phyloP scores from a whole-genome alignment of 2,888 invertebrate species.

The Orchesellides sinensis region DNA sequence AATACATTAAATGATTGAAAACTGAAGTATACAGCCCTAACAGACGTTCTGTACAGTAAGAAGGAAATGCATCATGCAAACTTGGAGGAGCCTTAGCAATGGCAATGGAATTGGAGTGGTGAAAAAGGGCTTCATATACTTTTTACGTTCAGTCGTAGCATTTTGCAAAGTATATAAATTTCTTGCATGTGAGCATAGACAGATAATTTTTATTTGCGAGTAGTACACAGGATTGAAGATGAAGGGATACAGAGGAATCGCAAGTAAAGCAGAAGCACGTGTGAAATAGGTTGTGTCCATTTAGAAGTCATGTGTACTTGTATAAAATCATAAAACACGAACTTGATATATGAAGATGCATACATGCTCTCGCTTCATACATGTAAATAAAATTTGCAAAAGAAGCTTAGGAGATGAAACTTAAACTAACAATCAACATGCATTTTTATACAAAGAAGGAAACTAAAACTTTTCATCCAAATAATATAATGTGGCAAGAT shows the following conservation, averaged over 20 bases:
- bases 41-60: conserved; percentile 32
- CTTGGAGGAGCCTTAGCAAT: conserved; percentile 11
- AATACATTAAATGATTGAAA: conserved; percentile 16
- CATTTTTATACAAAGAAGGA: conserved; percentile 7
- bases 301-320: conserved; percentile 14
- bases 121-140: not conserved
- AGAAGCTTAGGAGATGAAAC: not conserved
- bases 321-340: not conserved
- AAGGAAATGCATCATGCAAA: conserved; percentile 33
- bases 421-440: conserved; percentile 17
- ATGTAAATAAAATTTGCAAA: not conserved
- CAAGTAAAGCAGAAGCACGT: conserved; percentile 69
- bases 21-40: not conserved
- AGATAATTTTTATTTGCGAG: not conserved
- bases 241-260: no score
- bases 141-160: no score
- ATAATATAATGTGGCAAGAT: no score
- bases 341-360: not conserved
- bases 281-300: conserved; percentile 74
- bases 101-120: conserved; percentile 10
- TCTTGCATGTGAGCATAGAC: conserved; percentile 1
- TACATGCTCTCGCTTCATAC: not conserved
- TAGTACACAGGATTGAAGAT: conserved; percentile 19
- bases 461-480: no score
- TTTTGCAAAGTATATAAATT: not conserved